Conservation (phyloP, 2,113 vertebrate species). For the Peromyscus californicus region DNA sequence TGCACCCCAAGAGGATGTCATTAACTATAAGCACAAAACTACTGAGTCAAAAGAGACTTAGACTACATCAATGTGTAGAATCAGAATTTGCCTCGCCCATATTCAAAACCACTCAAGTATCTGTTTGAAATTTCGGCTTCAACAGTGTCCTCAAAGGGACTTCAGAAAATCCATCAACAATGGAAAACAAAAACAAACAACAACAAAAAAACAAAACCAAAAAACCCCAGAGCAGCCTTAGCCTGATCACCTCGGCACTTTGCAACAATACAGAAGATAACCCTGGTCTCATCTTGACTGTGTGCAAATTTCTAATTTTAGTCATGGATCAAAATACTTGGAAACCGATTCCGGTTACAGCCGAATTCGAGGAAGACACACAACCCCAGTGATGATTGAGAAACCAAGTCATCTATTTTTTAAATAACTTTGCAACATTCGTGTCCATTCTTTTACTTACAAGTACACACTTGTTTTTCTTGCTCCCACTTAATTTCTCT, state of each 20-base stretch:
- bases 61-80: neutral
- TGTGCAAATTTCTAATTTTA: constrained; percentile 51
- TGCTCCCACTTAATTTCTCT: neutral
- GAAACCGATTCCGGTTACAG: constrained; percentile 27
- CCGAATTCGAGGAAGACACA: neutral
- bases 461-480: neutral
- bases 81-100: neutral
- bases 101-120: constrained; percentile 28
- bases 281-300: constrained; percentile 26
- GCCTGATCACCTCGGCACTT: constrained; percentile 25
- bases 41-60: neutral
- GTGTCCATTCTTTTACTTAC: neutral
- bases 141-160: neutral
- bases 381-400: neutral
- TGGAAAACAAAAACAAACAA: neutral
- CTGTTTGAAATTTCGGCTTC: constrained; percentile 43
- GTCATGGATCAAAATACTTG: constrained; percentile 56
- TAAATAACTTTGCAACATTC: neutral
- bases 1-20: neutral
- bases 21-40: neutral
- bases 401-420: constrained; percentile 46
- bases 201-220: neutral
- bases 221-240: neutral
- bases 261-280: constrained; percentile 42
- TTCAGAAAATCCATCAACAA: constrained; percentile 51